Evolutionary conservation across 2,888 invertebrate species (phyloP).

Genomic region (Julus scandinavius): DNA sequence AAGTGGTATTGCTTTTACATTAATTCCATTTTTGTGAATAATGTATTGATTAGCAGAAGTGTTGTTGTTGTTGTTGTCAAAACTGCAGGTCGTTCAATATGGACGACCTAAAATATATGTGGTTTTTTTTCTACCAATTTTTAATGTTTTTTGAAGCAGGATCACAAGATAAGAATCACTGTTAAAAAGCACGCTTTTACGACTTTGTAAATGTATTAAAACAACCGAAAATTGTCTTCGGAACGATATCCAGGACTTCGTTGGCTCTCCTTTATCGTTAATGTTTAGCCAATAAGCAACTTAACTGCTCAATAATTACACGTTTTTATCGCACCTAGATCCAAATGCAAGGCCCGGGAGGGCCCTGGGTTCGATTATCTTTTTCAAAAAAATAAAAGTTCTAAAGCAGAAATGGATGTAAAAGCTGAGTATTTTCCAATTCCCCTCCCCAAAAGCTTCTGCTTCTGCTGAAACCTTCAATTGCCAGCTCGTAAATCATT

Average conservation of each 20-base stretch:
- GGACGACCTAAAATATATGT: background rate
- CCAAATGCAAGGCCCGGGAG: background rate
- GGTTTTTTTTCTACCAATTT: background rate
- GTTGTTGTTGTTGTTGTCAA: too few species aligned
- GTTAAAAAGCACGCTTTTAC: background rate
- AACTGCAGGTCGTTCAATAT: background rate
- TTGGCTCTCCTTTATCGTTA: background rate
- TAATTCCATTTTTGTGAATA: too few species aligned
- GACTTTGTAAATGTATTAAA: background rate
- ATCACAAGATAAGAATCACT: background rate
- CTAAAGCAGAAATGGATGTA: background rate
- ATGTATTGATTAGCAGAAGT: too few species aligned
- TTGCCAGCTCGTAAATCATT: conserved; percentile 1
- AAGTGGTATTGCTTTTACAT: too few species aligned
- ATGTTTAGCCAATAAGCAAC: background rate
- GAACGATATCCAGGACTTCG: background rate
- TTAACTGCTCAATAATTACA: conserved; percentile 1
- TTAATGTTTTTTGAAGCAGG: background rate
- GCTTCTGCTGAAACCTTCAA: background rate
- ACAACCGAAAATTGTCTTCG: background rate
- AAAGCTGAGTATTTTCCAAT: background rate
- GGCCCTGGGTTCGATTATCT: background rate
- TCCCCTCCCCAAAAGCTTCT: background rate
- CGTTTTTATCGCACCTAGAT: background rate
- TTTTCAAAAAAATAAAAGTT: background rate